Conservation (phyloP, 2,113 vertebrate genomes). For the Cnemophilus loriae region DNA sequence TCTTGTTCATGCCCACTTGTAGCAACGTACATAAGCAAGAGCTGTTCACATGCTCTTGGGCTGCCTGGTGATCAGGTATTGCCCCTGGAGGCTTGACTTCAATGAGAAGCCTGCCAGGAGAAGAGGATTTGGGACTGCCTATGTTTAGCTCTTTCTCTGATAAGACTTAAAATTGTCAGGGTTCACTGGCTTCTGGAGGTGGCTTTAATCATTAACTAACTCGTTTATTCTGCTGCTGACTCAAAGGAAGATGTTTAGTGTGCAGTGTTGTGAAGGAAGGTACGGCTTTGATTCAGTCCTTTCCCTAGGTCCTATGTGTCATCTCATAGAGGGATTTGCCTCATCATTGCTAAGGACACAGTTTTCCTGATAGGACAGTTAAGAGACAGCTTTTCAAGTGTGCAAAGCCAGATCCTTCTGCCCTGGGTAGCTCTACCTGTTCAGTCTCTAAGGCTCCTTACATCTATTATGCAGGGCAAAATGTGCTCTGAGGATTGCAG, state of each 20-base stretch:
- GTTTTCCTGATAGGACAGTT: not conserved
- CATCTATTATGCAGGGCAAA: not conserved
- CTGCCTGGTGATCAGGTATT: not conserved
- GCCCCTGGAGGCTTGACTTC: not conserved
- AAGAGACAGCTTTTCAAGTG: not conserved
- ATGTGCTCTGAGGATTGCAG: not conserved
- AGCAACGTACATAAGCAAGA: not conserved
- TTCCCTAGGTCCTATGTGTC: not conserved
- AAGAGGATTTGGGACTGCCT: not conserved
- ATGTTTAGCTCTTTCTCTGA: not conserved
- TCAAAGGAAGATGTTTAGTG: not conserved
- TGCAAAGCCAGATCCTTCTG: not conserved
- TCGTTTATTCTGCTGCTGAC: not conserved
- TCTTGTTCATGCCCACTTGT: not conserved
- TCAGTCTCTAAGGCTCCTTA: not conserved
- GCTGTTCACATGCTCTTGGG: not conserved
- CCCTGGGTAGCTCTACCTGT: not conserved
- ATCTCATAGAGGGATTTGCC: not conserved
- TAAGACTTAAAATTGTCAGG: not conserved
- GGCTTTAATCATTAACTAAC: conserved; percentile 34
- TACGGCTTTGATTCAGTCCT: not conserved
- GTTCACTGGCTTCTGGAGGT: not conserved
- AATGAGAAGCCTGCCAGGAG: not conserved
- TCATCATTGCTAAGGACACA: not conserved
- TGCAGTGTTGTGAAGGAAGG: not conserved